Evolutionary conservation across 2,888 invertebrate genomes (phyloP).

Genomic region (Callosobruchus maculatus): DNA sequence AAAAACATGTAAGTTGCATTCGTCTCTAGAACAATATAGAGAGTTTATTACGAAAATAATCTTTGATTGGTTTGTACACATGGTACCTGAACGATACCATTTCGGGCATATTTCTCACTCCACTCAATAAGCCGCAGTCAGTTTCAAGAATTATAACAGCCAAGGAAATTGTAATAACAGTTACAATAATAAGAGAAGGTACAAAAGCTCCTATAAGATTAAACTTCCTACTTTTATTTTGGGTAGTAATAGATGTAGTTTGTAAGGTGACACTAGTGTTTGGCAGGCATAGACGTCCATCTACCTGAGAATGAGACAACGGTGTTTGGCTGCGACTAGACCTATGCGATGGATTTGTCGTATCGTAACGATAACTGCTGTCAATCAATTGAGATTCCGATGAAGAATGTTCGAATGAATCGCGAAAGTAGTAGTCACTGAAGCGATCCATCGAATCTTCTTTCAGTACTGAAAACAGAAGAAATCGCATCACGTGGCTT

Average conservation of each 20-base stretch:
- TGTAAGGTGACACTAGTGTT: slow-evolving; percentile 25
- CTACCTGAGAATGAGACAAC: slow-evolving; percentile 44
- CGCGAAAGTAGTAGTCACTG: slow-evolving; percentile 69
- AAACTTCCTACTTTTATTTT: slow-evolving; percentile 52
- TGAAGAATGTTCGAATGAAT: slow-evolving; percentile 76
- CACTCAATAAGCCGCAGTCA: slow-evolving; percentile 67
- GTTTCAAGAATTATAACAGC: slow-evolving; percentile 75
- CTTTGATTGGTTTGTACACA: slow-evolving; percentile 80
- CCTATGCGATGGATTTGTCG: slow-evolving; percentile 48
- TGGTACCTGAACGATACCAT: slow-evolving; percentile 70
- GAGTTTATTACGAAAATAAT: slow-evolving; percentile 62
- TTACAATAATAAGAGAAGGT: slow-evolving; percentile 73
- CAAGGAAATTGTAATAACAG: slow-evolving; percentile 63
- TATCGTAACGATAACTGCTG: slow-evolving; percentile 45
- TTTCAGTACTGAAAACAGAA: slow-evolving; percentile 39
- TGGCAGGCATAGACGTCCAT: slow-evolving; percentile 42
- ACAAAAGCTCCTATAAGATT: slow-evolving; percentile 70
- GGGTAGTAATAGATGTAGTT: slow-evolving; percentile 6
- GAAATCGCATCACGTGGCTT: not conserved
- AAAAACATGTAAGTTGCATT: not conserved
- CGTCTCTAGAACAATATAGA: not conserved
- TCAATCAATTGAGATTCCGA: slow-evolving; percentile 69
- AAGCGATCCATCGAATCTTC: slow-evolving; percentile 50
- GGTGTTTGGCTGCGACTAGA: slow-evolving; percentile 53
- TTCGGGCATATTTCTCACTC: slow-evolving; percentile 72